Evolutionary conservation across 2,888 invertebrate genomes (phyloP).

Genomic region (Rugalucina vietnamica): DNA sequence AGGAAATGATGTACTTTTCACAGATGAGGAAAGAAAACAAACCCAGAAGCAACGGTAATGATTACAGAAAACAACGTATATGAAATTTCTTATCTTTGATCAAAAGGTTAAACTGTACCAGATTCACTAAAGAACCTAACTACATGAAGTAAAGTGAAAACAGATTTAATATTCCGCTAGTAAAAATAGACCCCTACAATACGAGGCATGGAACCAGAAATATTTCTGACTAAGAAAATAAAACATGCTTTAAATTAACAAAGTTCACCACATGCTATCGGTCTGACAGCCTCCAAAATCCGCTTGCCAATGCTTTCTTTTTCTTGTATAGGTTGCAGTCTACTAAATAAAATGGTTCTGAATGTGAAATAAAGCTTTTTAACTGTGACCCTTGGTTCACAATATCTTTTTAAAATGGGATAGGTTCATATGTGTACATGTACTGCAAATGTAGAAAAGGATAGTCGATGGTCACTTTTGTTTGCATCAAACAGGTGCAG

Average conservation of each 20-base stretch:
- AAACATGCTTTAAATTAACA: conserved; percentile 14
- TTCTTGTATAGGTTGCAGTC: background rate
- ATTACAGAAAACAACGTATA: too few species aligned
- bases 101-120: too few species aligned
- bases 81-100: background rate
- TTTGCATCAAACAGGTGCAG: too few species aligned
- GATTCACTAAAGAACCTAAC: background rate
- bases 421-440: too few species aligned
- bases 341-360: background rate
- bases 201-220: background rate
- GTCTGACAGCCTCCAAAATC: conserved; percentile 8
- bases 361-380: too few species aligned
- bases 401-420: too few species aligned
- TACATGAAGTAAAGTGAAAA: conserved; percentile 6
- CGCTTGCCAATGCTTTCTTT: background rate
- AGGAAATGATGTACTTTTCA: too few species aligned
- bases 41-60: too few species aligned
- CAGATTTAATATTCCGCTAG: background rate
- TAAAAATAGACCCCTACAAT: background rate
- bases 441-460: too few species aligned
- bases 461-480: too few species aligned
- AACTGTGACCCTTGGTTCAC: too few species aligned
- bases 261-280: background rate
- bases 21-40: too few species aligned
- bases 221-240: conserved; percentile 7